Percentiles rank a stretch among this genome's conserved stretches.
Conservation (phyloP, 2,888 invertebrate species). For the Cremastinae sp. region DNA sequence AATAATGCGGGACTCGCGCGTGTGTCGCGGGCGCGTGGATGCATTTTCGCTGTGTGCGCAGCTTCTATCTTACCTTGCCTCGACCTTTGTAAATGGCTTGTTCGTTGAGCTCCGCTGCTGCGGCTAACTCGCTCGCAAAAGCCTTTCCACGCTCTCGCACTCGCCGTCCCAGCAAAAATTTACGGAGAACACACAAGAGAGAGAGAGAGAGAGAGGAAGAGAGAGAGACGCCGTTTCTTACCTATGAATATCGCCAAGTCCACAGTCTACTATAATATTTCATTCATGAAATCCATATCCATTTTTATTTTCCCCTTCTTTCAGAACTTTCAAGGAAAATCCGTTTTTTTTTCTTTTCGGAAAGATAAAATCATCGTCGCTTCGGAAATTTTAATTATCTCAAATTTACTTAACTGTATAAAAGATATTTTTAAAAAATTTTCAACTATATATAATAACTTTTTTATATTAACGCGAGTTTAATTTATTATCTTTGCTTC, state of each 20-base stretch:
- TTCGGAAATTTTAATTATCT: no score
- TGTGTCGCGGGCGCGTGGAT: conserved; percentile 13
- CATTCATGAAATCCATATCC: conserved; percentile 33
- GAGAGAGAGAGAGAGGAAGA: no score
- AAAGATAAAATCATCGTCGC: no score
- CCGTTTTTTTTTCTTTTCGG: neutral
- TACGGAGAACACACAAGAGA: neutral
- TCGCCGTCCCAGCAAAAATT: conserved; percentile 4
- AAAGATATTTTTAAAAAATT: no score
- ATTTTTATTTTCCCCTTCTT: conserved; percentile 1
- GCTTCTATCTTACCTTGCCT: conserved; percentile 62
- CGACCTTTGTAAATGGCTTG: conserved; percentile 63
- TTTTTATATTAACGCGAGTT: no score
- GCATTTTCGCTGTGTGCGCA: conserved; percentile 45
- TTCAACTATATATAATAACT: no score
- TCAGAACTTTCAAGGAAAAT: neutral
- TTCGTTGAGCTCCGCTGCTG: conserved; percentile 60
- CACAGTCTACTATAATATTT: conserved; percentile 6
- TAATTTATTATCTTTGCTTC: no score
- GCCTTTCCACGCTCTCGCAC: conserved; percentile 42
- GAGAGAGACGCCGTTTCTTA: no score
- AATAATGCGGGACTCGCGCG: conserved; percentile 16
- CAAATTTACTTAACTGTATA: no score
- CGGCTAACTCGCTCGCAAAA: conserved; percentile 55
- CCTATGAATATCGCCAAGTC: no score